Evolutionary conservation across 2,888 invertebrate genomes (phyloP).

Genomic region (Priocnemis perturbator): DNA sequence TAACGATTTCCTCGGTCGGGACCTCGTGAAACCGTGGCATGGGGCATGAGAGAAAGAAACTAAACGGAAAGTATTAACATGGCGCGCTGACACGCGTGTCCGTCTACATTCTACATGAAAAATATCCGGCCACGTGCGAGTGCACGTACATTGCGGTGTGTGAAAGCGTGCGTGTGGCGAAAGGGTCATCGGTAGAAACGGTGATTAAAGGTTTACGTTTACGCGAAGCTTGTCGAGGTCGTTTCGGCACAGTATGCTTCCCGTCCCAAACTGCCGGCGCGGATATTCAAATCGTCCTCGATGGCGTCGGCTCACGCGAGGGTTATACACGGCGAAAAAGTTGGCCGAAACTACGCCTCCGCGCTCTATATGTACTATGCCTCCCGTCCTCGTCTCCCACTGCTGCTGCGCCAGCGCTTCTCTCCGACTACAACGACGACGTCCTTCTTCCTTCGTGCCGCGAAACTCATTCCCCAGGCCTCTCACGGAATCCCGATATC

Average conservation of each 20-base stretch:
- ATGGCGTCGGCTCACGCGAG: conserved; percentile 47
- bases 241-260: conserved; percentile 36
- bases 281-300: conserved; percentile 52
- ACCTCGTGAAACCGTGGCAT: too few relatives aligned
- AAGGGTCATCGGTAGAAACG: conserved; percentile 31
- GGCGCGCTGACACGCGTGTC: conserved; percentile 1
- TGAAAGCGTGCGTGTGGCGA: conserved; percentile 1
- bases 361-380: neutral
- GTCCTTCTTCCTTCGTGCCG: neutral
- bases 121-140: too few relatives aligned
- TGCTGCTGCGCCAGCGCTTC: neutral
- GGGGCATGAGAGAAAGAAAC: too few relatives aligned
- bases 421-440: neutral
- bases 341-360: conserved; percentile 25
- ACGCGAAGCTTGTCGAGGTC: conserved; percentile 50
- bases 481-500: conserved; percentile 8
- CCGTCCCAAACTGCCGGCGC: conserved; percentile 1
- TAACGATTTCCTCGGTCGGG: too few relatives aligned
- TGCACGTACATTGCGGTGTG: too few relatives aligned
- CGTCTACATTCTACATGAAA: neutral
- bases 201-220: conserved; percentile 55
- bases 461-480: conserved; percentile 3
- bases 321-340: conserved; percentile 33
- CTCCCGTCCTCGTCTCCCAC: too few relatives aligned
- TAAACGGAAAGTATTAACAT: neutral